These are phyloP conservation scores for Chaenogobius annularis DNA, from an alignment of 2,113 vertebrate species.

Conservation along the genomic window DNA sequence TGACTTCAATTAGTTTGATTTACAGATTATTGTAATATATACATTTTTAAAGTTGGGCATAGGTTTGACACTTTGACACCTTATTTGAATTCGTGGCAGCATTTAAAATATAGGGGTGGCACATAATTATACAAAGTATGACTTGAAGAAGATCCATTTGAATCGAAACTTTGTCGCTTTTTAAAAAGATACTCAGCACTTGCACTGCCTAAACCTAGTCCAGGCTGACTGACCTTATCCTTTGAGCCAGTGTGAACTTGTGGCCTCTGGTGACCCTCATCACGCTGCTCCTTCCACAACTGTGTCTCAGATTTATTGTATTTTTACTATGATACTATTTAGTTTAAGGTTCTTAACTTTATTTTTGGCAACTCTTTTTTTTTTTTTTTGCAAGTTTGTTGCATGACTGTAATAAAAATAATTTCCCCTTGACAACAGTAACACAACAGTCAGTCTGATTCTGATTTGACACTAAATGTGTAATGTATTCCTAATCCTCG, in stretches of 20 bases:
- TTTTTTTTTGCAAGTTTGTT: no score
- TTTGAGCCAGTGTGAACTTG: background rate
- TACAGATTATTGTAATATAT: background rate
- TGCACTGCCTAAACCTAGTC: background rate
- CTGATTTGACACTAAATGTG: slow-evolving; percentile 1
- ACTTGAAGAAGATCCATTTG: no score
- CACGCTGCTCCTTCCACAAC: background rate
- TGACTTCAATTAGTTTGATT: background rate
- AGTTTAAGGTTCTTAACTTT: no score
- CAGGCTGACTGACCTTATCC: background rate
- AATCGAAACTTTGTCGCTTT: no score
- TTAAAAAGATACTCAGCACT: background rate
- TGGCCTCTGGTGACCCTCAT: background rate
- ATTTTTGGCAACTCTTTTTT: no score
- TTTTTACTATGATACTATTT: no score
- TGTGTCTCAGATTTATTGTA: no score
- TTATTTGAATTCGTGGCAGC: background rate
- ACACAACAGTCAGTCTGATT: no score
- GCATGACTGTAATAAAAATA: no score
- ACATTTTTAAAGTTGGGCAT: background rate
- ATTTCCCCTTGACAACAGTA: no score
- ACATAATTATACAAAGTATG: no score
- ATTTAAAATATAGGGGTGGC: background rate
- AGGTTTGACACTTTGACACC: background rate
- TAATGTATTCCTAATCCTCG: no score